Conservation (phyloP, 2,797 vertebrate genomes). For the Leptodon cayanensis region DNA sequence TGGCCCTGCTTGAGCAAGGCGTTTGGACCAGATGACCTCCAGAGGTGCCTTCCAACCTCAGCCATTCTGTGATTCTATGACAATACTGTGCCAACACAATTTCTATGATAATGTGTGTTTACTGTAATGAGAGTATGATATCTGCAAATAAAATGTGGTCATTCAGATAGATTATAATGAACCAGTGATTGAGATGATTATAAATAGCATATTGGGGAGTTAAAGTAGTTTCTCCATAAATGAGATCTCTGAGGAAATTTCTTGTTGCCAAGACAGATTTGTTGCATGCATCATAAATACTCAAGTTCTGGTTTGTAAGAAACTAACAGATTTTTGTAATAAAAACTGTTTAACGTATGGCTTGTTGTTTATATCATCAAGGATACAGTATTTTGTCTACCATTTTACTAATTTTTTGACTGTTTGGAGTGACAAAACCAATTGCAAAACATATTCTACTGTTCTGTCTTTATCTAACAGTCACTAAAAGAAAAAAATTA, state of each 20-base stretch:
- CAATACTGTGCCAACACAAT: background rate
- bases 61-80: background rate
- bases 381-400: background rate
- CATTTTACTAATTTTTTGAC: background rate
- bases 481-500: background rate
- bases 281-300: background rate
- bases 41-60: background rate
- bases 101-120: background rate
- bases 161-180: background rate
- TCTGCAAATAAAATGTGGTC: background rate
- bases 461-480: background rate
- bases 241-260: background rate
- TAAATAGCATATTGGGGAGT: background rate
- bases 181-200: background rate
- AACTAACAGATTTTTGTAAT: background rate
- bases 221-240: background rate
- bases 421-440: background rate
- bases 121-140: background rate
- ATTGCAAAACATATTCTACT: background rate
- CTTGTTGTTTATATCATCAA: background rate
- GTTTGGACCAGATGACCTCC: background rate
- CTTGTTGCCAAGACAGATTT: background rate
- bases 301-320: background rate
- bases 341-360: background rate
- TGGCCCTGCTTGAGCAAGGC: background rate